Evolutionary conservation across 2,113 vertebrate genomes (phyloP).

Genomic region (Grantiella picta): DNA sequence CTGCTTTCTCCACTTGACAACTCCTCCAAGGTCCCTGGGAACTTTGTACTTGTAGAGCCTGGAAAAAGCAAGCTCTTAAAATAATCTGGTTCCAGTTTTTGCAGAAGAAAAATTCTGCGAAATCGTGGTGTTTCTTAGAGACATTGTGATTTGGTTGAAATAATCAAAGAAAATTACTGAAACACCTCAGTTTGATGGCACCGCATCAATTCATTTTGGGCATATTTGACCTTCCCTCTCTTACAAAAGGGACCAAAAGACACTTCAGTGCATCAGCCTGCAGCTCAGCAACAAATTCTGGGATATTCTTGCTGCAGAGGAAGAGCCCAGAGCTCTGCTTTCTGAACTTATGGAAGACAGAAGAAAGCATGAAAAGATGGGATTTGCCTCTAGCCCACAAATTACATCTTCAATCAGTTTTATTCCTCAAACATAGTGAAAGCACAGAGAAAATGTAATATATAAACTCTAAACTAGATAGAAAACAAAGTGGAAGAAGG

Average conservation of each 20-base stretch:
- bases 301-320: not conserved
- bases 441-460: not conserved
- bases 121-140: not conserved
- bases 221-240: not conserved
- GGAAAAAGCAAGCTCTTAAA: not conserved
- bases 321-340: not conserved
- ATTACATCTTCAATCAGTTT: not conserved
- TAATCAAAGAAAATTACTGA: not conserved
- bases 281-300: not conserved
- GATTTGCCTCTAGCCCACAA: not conserved
- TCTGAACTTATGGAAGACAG: not conserved
- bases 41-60: fast-evolving
- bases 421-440: not conserved
- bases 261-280: not conserved
- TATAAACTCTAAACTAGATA: not conserved
- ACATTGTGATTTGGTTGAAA: not conserved
- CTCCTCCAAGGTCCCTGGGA: not conserved
- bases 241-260: not conserved
- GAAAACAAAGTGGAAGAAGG: not conserved
- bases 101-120: not conserved
- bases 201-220: not conserved
- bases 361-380: not conserved
- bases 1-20: not conserved
- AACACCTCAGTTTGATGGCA: not conserved
- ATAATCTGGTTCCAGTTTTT: not conserved